Base-by-base conservation (phyloP, 2,888 invertebrate genomes). In the Philhelius pedissequus region DNA sequence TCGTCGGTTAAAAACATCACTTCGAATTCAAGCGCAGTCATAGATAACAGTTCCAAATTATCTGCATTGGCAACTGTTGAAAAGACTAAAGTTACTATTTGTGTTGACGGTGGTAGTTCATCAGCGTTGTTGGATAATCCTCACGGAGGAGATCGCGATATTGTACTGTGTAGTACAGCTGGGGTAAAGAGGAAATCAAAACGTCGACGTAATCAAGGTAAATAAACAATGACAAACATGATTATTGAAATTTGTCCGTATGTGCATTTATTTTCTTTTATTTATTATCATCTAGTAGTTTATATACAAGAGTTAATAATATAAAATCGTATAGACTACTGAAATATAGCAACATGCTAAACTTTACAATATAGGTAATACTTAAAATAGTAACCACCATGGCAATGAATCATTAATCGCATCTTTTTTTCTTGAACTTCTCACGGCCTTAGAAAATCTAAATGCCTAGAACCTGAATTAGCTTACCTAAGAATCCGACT, bases 181-280 rank as follows among this genome's bases (percentile, higher is more conserved):
- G 89, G 88, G 87, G 88, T 88, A 60, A 89, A 89, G 87, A 87
- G 89, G 76, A 89, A 89, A 87, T 86, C 88, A 56, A 89, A 89
- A 89, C 88, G 89, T 87, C 89, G 89, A 86, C 87, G 89, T 86
- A 89, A 88, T 89, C 89, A 88, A 88, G 88, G 89, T 90, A 86
- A 60, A 0, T 20, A 2, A 60, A 0, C 13, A 2, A 20, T 22
- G 2, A n/a, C 0, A 15, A 27, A 13, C 0, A 18, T 40, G 2
- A 40, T 15, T 15, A 20, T 20, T 35, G 13, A 13, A 11, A 5
- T 6, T 18, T 32, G 18, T 38, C 13, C 6, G 7, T 1, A 15
- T n/a, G n/a, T n/a, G n/a, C n/a, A n/a, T n/a, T n/a, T n/a, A n/a
- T n/a, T n/a, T n/a, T n/a, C n/a, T n/a, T n/a, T n/a, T n/a, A n/a